Evolutionary conservation across 2,797 vertebrate genomes (phyloP), one percentile per base, ranked within the genome.

Genomic region (Calcarius lapponicus): DNA sequence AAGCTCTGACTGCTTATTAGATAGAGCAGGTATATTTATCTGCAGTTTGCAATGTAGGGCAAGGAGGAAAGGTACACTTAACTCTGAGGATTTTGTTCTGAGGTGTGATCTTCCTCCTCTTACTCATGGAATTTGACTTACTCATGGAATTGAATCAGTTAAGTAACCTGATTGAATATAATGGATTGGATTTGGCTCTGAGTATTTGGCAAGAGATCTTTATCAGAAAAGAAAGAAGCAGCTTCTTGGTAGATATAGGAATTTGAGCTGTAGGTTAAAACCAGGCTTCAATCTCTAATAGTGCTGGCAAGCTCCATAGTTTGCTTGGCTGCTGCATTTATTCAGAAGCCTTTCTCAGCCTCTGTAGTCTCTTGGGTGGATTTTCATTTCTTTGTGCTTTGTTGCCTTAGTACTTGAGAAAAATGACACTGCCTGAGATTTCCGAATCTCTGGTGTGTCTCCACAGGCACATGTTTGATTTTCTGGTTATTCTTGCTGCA

Each of bases 311-410:
- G 19, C 29, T 61, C 24, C 54, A 56, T 62, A 54, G 58, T 67
- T 93, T 79, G n/a, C 51, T 90, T 81, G 66, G 62, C 69, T 93
- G 62, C 51, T 90, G 51, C 29, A 22, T 94, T 88, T 94, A 60
- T 90, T 93, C 51, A 73, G 82, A 93, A 91, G 54, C 32, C 29
- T 76, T 95, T 93, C 60, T 53, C 1, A 0, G 58, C 20, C 34
- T 62, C 10, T 53, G 4, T 75, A 53, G 72, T 91, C 80, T 86
- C 69, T 84, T 72, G 70, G 56, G 73, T 76, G 56, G 73, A 50
- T 95, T 95, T 96, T 95, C 3, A 67, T 91, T 86, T 94, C 80
- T 93, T 76, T 56, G 70, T 48, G 42, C 40, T 84, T 96, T 93
- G 34, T 92, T 95, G 62, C 89, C 70, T 79, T 72, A 88, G 21